Conservation (phyloP, 1,140 invertebrate species). For the Drepana arcuata region DNA sequence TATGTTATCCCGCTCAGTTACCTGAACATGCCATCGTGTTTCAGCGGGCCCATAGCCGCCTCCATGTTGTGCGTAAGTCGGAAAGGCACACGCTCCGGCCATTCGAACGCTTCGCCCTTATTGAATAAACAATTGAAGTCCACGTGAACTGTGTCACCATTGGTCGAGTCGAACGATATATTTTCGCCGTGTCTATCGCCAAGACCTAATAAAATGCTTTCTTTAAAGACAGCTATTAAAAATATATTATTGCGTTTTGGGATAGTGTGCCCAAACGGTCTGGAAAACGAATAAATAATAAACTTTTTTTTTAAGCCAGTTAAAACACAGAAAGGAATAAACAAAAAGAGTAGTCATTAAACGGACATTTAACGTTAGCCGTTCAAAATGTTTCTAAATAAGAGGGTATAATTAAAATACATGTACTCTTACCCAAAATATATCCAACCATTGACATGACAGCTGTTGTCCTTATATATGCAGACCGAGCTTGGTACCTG, state of each 20-base stretch:
- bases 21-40: conserved; percentile 91
- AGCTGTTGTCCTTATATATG: conserved; percentile 92
- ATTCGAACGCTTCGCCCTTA: conserved; percentile 89
- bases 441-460: conserved; percentile 99
- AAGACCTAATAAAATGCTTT: conserved; percentile 80
- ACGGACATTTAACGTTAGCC: no score
- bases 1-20: no score
- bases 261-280: no score
- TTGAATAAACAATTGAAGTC: conserved; percentile 99
- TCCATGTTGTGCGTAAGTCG: conserved; percentile 97
- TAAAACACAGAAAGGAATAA: no score
- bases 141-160: conserved; percentile 95
- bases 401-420: no score
- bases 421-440: conserved; percentile 81
- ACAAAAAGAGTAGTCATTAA: no score
- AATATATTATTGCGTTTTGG: no score
- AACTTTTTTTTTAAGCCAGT: no score
- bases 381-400: no score
- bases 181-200: conserved; percentile 99
- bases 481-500: conserved; percentile 86
- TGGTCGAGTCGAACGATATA: conserved; percentile 92
- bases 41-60: conserved; percentile 93
- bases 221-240: no score
- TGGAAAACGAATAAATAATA: no score
- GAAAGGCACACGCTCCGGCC: conserved; percentile 96